Evolutionary conservation across 1,140 invertebrate genomes (phyloP), one percentile per base, ranked within the genome.

Genomic region (Andricus grossulariae): DNA sequence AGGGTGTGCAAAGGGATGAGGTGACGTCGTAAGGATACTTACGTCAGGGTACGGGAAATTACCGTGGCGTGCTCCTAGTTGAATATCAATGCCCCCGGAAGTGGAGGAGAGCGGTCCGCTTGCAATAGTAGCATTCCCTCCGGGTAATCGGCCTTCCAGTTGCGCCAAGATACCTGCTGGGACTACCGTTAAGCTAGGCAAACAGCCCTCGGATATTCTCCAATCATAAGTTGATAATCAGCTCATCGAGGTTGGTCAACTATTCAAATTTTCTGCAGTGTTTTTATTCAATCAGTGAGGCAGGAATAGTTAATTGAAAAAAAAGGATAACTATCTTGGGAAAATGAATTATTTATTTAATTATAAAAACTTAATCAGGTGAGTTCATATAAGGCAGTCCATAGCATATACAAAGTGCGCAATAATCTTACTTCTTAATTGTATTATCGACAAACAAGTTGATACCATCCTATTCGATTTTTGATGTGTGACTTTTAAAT

Each of bases 71-170:
- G 86, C 71, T 83, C 71, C 86, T 86, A 85, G 83, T 88, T 88
- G 85, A 88, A 88, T 87, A 87, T 88, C 87, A 88, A 88, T 88
- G 83, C 70, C 71, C 75, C 77, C 77, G 82, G 80, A 87, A 88
- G 82, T 85, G 81, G 80, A 80, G 80, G 78, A 83, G 80, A 85
- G 52, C 80, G 72, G 84, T 82, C 82, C 82, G 57, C 75, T 82
- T 72, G 75, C 83, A 83, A 84, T 86, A 80, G 83, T 81, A 84
- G 84, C 84, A 86, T 85, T 88, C 82, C 76, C 80, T 73, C 50
- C 18, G 80, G 82, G 79, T 88, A 86, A 88, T 88, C 84, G 84
- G 57, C 45, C 80, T 72, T 80, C 73, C 85, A 82, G 84, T 83
- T 82, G 80, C 80, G 74, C 73, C 72, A 66, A 80, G 74, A 84